phyloP scores from a whole-genome alignment of 2,113 vertebrate species.

The Cryptomyrus ogoouensis region DNA sequence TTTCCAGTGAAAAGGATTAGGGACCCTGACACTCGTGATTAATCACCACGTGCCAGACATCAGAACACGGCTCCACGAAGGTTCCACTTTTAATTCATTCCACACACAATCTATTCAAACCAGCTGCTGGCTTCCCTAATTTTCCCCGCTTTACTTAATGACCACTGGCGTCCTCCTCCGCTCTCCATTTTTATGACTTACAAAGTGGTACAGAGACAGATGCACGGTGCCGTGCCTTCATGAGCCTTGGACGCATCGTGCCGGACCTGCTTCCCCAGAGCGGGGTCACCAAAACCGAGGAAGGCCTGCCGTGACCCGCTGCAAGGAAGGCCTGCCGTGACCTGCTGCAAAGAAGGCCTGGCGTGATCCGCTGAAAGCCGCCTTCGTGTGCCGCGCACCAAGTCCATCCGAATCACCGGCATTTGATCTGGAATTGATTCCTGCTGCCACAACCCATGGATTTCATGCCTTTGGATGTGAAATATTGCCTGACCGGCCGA shows the following conservation, averaged over 20 bases:
- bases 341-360: background rate
- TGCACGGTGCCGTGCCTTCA: background rate
- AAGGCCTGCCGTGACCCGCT: background rate
- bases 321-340: background rate
- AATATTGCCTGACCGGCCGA: conserved; percentile 10
- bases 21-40: conserved; percentile 93
- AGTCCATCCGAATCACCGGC: background rate
- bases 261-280: background rate
- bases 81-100: conserved; percentile 77
- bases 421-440: conserved; percentile 20
- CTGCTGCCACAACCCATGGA: background rate
- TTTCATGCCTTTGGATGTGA: conserved; percentile 12
- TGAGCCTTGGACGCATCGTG: background rate
- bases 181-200: conserved; percentile 14
- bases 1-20: conserved; percentile 88
- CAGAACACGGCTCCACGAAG: conserved; percentile 78
- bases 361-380: background rate
- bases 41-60: conserved; percentile 85
- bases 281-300: background rate
- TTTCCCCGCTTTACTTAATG: conserved; percentile 59
- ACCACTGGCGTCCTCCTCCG: conserved; percentile 50
- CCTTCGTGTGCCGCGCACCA: background rate
- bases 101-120: conserved; percentile 79
- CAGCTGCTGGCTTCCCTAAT: conserved; percentile 74
- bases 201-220: conserved; percentile 14